Percentiles rank a stretch among this genome's conserved stretches.
These are phyloP conservation scores for Cyphomyrus plagiostoma DNA, from an alignment of 2,113 vertebrate genomes.

Conservation along the genomic window DNA sequence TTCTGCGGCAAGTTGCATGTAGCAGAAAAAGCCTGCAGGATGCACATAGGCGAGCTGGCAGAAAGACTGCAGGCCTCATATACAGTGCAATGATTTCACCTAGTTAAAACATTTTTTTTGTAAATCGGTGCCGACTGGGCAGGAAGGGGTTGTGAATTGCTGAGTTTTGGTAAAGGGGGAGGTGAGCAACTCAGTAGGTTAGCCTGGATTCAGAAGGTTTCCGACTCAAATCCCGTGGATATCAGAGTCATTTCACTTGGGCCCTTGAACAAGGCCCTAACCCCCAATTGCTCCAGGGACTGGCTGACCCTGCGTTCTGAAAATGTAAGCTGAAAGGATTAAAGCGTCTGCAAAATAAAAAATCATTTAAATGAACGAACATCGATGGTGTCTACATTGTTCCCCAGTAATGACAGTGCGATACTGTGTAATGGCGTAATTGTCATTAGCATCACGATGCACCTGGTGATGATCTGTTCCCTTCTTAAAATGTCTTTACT, in stretches of 20 bases:
- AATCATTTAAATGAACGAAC: not conserved
- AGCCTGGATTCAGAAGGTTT: not conserved
- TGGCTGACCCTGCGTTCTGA: not conserved
- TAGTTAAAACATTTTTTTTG: not conserved
- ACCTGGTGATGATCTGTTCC: not conserved
- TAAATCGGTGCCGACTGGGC: not conserved
- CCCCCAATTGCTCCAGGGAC: not conserved
- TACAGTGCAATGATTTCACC: not conserved
- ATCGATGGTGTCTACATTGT: not conserved
- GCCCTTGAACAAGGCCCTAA: not conserved
- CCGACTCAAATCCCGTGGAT: not conserved
- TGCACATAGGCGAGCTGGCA: not conserved
- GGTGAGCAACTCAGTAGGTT: not conserved
- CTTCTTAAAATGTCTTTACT: not conserved
- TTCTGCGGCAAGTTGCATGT: not conserved
- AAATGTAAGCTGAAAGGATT: not conserved
- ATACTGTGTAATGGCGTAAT: not conserved
- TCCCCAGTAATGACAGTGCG: not conserved
- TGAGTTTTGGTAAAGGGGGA: not conserved
- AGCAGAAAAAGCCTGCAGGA: not conserved
- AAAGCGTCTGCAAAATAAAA: not conserved
- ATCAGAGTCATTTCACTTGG: not conserved
- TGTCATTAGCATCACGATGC: not conserved
- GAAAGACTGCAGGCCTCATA: not conserved
- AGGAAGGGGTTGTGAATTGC: not conserved